Evolutionary conservation across 2,113 vertebrate species (phyloP).

Genomic region (Lipophrys pholis): DNA sequence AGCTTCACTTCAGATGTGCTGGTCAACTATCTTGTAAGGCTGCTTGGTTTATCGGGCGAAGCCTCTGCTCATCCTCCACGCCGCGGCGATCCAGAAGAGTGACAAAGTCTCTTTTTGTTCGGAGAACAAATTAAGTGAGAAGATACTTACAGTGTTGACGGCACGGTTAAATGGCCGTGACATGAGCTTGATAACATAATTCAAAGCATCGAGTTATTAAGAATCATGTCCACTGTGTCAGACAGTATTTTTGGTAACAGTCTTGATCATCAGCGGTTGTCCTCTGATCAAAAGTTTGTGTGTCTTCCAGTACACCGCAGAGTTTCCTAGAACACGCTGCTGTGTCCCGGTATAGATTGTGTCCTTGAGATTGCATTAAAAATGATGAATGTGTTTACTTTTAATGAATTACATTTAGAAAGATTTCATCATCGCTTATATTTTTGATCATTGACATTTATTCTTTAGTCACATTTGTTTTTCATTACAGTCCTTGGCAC

Average conservation of each 20-base stretch:
- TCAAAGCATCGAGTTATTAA: background rate
- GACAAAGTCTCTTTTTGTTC: background rate
- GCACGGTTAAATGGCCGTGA: background rate
- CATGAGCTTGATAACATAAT: background rate
- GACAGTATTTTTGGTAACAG: background rate
- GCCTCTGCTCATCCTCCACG: background rate
- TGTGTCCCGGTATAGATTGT: background rate
- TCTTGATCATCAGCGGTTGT: background rate
- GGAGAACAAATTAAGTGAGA: background rate
- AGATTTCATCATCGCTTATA: background rate
- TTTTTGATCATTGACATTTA: no score
- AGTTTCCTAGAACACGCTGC: background rate
- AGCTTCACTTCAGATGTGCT: background rate
- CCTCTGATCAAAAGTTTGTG: background rate
- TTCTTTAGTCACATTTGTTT: no score
- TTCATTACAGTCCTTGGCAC: no score
- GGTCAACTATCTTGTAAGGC: background rate
- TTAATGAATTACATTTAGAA: background rate
- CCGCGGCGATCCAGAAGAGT: background rate
- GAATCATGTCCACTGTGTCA: background rate
- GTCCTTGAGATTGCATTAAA: background rate
- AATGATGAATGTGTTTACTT: background rate
- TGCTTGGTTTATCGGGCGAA: background rate
- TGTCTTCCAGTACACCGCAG: background rate
- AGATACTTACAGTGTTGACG: background rate